Percentiles rank a stretch among this genome's conserved stretches.
Conservation (phyloP, 2,888 invertebrate genomes). For the Malacosoma neustria region DNA sequence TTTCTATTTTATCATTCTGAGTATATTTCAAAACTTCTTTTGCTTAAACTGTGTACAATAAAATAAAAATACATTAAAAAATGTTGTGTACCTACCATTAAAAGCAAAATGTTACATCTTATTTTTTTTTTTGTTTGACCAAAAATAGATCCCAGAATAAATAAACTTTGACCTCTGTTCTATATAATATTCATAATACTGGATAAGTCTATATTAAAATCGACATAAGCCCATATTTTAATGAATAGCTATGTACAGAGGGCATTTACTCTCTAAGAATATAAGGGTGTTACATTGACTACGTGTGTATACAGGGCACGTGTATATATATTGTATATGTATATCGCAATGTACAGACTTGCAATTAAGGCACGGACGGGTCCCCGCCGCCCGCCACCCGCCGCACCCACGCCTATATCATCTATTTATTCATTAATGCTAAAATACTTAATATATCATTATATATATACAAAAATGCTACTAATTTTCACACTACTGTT, state of each 20-base stretch:
- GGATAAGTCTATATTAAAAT: no score
- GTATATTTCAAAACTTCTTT: no score
- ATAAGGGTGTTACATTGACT: neutral
- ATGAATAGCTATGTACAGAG: neutral
- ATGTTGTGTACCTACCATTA: no score
- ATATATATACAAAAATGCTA: neutral
- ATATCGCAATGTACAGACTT: constrained; percentile 45
- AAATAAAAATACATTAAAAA: no score
- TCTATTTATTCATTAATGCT: constrained; percentile 2
- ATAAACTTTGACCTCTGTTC: no score
- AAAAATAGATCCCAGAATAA: no score
- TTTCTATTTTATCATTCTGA: no score
- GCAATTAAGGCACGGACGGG: constrained; percentile 47
- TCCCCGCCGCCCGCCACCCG: constrained; percentile 24
- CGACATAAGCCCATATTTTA: no score
- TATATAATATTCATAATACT: no score
- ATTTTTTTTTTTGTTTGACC: no score
- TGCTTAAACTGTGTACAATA: no score
- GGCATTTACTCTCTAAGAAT: neutral
- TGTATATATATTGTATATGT: constrained; percentile 17
- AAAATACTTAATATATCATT: constrained; percentile 1
- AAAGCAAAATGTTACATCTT: no score
- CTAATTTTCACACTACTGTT: neutral
- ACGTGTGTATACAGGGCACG: constrained; percentile 1
- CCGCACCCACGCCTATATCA: constrained; percentile 6